These are phyloP conservation scores for Dermochelys coriacea DNA, from an alignment of 2,797 vertebrate species.

Conservation along the genomic window DNA sequence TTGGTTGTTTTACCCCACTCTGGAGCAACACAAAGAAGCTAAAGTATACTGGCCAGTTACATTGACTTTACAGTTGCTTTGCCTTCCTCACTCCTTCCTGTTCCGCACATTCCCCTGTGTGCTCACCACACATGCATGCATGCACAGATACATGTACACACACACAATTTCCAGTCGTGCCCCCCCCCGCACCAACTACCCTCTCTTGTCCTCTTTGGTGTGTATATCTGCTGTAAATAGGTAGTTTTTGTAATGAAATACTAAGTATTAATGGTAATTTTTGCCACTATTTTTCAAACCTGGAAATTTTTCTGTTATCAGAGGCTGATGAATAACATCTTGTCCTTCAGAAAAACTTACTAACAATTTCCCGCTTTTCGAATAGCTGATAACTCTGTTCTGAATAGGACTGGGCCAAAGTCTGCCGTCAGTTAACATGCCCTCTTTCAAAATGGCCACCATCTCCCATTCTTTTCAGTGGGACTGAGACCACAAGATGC, in stretches of 20 bases:
- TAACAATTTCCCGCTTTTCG: not conserved
- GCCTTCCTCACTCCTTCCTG: not conserved
- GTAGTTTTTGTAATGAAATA: not conserved
- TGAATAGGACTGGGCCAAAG: not conserved
- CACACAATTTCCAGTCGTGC: not conserved
- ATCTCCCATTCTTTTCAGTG: not conserved
- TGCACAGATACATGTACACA: not conserved
- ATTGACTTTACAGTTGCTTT: not conserved
- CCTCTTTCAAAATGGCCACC: not conserved
- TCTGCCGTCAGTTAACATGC: not conserved
- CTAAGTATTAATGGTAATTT: not conserved
- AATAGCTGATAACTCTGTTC: not conserved
- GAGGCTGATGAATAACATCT: not conserved
- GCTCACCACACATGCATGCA: not conserved
- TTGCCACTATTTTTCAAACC: not conserved
- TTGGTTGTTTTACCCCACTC: not conserved
- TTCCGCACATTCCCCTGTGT: not conserved
- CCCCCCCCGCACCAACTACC: not conserved
- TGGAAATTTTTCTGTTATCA: not conserved
- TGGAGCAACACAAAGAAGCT: not conserved
- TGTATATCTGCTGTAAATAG: not conserved
- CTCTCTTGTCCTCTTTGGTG: not conserved
- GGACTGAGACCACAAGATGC: not conserved
- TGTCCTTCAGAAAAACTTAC: not conserved
- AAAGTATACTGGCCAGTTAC: not conserved